Base-by-base conservation (phyloP, 2,797 vertebrate species). In the Sternotherus odoratus region DNA sequence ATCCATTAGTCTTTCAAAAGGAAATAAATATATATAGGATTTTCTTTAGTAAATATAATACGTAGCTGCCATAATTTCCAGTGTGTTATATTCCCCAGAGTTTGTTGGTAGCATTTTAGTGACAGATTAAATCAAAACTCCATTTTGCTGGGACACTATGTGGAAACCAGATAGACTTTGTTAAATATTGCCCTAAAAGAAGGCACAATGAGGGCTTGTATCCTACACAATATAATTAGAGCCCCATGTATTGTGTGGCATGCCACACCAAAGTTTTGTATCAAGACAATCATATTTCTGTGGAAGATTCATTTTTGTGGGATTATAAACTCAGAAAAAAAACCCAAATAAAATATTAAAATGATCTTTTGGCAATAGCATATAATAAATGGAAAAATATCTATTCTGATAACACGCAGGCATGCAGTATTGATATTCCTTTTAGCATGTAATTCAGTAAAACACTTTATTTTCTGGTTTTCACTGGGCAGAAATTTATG, bases 41-140 rank as follows among this genome's bases (percentile, higher is more conserved):
- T 96, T 91, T 63, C 30, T 90, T 93, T 79, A 85, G 77, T 79
- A 96, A 91, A 89, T 89, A 23, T 77, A 92, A 49, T 30, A 84
- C 9, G 49, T 13, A 88, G 50, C 8, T 93, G 57, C 36, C 48
- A 63, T 81, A 82, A 87, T 91, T 94, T 94, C 50, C 63, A 85
- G 6, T 77, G 39, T 16, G 74, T 80, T 4, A 0, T 79, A 50
- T 88, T 8, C 88, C 39, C 83, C 7, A 84, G 13, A 46, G 63
- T 77, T 87, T 85, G 6, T 83, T 89, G 17, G 60, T 79, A 93
- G 63, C 30, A 6, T 92, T 83, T 88, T 16, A 89, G 51, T 78
- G 57, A 77, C 10, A 86, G 30, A 92, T 92, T 83, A 91, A 94
- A 93, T 92, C 91, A 94, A 85, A 92, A 57, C 6, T 79, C 53